A percentile compares a stretch with the other conserved stretches of the same genome.
Conservation (phyloP, 2,113 vertebrate species). For the Osmerus eperlanus region DNA sequence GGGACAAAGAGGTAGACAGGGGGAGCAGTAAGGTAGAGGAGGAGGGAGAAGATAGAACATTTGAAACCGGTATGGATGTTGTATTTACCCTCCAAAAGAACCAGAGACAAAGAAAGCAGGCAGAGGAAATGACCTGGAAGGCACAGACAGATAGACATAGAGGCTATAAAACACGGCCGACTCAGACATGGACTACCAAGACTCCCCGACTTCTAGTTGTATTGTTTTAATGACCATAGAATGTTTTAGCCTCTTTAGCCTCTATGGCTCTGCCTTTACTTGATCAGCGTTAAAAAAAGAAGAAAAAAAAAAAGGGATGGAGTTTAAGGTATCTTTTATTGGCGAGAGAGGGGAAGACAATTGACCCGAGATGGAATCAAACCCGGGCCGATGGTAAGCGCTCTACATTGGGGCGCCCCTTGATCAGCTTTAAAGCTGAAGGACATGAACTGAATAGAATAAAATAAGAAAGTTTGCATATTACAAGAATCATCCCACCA, state of each 20-base stretch:
- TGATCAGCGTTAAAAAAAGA: background rate
- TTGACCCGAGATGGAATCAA: too few species aligned
- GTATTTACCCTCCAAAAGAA: background rate
- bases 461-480: conserved; percentile 24
- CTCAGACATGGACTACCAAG: background rate
- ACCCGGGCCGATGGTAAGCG: too few species aligned
- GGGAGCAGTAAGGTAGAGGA: background rate
- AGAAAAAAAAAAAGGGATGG: too few species aligned
- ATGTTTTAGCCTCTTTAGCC: conserved; percentile 21
- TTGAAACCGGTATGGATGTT: background rate
- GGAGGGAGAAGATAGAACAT: background rate
- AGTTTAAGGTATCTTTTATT: too few species aligned
- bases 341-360: too few species aligned
- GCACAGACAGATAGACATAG: background rate
- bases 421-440: conserved; percentile 32
- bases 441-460: conserved; percentile 36
- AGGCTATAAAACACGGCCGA: conserved; percentile 12
- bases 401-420: too few species aligned
- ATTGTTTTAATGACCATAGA: conserved; percentile 24
- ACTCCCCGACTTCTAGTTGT: conserved; percentile 4
- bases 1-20: conserved; percentile 22
- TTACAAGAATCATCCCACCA: conserved; percentile 26
- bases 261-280: conserved; percentile 29
- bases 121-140: background rate
- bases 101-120: conserved; percentile 29